These are phyloP conservation scores for Scaptomyza pallida DNA, from an alignment of 1,140 invertebrate species.

Conservation along the genomic window DNA sequence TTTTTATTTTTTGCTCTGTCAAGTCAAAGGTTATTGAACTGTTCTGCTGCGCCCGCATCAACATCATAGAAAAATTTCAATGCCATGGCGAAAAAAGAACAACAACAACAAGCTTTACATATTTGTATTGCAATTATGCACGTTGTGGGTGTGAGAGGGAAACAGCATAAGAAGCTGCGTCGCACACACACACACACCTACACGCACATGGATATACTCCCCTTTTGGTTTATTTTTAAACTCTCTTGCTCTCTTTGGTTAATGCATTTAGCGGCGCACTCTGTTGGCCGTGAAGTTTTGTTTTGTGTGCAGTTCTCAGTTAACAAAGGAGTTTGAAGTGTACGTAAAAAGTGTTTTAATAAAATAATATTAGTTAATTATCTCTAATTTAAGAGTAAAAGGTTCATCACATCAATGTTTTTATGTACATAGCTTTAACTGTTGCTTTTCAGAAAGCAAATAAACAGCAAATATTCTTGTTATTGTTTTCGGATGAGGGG, in stretches of 20 bases:
- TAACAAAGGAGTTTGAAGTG: constrained; percentile 52
- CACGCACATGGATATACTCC: constrained; percentile 13
- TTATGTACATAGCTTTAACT: constrained; percentile 12
- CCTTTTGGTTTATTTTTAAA: constrained; percentile 68
- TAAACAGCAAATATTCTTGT: constrained; percentile 35
- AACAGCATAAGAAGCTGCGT: constrained; percentile 46
- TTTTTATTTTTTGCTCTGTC: constrained; percentile 43
- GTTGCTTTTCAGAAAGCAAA: constrained; percentile 39
- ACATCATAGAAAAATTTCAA: constrained; percentile 73
- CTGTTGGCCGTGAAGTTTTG: constrained; percentile 72
- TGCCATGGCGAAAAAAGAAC: constrained; percentile 55
- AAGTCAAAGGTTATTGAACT: constrained; percentile 74
- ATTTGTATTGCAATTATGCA: constrained; percentile 58
- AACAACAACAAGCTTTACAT: constrained; percentile 27
- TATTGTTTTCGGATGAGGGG: background rate
- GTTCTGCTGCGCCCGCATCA: constrained; percentile 58
- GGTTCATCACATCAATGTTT: constrained; percentile 31
- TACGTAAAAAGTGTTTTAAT: constrained; percentile 10
- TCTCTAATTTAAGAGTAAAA: background rate
- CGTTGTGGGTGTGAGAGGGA: constrained; percentile 53
- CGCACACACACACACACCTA: constrained; percentile 35
- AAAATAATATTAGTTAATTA: background rate
- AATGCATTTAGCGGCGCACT: constrained; percentile 60
- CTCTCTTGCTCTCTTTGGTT: constrained; percentile 40
- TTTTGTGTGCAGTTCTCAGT: constrained; percentile 33